Conservation (phyloP, 2,797 vertebrate species). For the Coreius guichenoti region DNA sequence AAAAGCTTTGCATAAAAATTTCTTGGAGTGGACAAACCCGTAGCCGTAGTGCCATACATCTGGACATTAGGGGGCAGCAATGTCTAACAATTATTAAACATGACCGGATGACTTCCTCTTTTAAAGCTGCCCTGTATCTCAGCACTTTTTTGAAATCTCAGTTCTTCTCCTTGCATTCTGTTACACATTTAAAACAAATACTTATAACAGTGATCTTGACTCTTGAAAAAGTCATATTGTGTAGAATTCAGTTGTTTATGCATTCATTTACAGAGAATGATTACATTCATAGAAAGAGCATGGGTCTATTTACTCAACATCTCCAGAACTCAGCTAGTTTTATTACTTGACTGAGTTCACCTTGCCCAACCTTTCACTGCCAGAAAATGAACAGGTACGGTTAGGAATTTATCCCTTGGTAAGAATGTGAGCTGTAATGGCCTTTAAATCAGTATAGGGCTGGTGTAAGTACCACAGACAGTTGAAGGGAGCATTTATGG, state of each 20-base stretch:
- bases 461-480: background rate
- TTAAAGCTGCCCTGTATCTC: background rate
- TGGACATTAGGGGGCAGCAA: background rate
- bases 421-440: background rate
- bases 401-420: constrained; percentile 11
- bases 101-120: no score
- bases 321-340: background rate
- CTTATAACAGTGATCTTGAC: background rate
- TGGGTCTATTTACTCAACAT: background rate
- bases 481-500: constrained; percentile 11
- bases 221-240: background rate
- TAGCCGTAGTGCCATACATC: background rate
- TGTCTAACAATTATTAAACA: background rate
- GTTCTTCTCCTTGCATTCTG: background rate
- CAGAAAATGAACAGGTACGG: background rate
- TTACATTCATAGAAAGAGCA: no score
- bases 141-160: background rate
- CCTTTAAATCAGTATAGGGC: background rate
- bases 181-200: background rate
- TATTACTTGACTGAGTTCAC: background rate
- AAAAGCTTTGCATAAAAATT: background rate
- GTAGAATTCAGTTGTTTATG: background rate
- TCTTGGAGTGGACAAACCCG: background rate
- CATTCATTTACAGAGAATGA: no score
- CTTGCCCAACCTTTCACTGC: background rate